A percentile compares a stretch with the other conserved stretches of the same genome.
These are phyloP conservation scores for Gobius niger DNA, from an alignment of 2,113 vertebrate species.

Conservation along the genomic window DNA sequence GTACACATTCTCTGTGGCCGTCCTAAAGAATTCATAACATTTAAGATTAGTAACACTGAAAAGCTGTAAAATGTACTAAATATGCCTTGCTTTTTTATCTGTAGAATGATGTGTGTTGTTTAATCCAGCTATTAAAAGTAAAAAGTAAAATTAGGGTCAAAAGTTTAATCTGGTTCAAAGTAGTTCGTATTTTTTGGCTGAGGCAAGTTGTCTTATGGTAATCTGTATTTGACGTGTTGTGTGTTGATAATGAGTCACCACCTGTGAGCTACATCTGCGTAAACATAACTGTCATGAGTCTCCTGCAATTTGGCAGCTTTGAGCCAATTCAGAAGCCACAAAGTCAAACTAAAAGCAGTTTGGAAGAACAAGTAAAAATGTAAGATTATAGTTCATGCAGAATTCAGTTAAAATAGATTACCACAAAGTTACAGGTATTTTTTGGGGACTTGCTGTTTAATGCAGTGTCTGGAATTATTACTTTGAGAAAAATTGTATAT, in stretches of 20 bases:
- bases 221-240: slow-evolving; percentile 40
- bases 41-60: no score
- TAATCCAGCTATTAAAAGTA: no score
- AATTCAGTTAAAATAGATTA: not conserved
- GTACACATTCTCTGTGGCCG: slow-evolving; percentile 73
- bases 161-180: not conserved
- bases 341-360: slow-evolving; percentile 30
- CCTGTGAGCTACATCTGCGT: slow-evolving; percentile 61
- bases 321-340: slow-evolving; percentile 30
- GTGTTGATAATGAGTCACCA: slow-evolving; percentile 28
- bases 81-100: no score
- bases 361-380: not conserved
- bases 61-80: no score
- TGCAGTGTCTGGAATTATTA: no score
- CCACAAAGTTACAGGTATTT: no score
- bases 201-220: slow-evolving; percentile 9
- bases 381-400: slow-evolving; percentile 10
- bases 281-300: slow-evolving; percentile 39
- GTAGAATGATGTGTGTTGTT: no score
- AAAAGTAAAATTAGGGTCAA: no score
- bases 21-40: slow-evolving; percentile 34
- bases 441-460: no score
- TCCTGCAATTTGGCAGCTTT: slow-evolving; percentile 31
- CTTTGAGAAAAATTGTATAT: no score
- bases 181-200: slow-evolving; percentile 8